These are phyloP conservation scores for Sterrhoptilus dennistouni DNA, from an alignment of 2,113 vertebrate genomes.

Conservation along the genomic window DNA sequence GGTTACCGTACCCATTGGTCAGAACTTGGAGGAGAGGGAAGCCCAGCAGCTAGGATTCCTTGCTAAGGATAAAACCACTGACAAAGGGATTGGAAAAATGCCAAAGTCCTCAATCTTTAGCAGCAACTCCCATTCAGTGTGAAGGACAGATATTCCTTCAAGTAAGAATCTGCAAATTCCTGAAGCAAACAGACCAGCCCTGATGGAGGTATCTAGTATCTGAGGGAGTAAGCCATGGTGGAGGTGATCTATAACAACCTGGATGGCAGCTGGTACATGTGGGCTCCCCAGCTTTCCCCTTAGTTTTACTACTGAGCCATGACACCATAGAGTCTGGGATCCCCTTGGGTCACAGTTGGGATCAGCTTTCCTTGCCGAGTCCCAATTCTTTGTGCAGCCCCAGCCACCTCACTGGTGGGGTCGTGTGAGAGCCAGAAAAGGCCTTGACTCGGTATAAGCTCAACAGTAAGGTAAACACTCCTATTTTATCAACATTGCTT, in stretches of 20 bases:
- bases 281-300: too few relatives aligned
- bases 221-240: not conserved
- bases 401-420: accelerated
- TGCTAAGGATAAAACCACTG: not conserved
- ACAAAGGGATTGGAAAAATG: not conserved
- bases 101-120: not conserved
- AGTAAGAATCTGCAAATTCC: not conserved
- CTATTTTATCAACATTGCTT: not conserved
- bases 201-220: not conserved
- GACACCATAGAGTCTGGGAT: accelerated
- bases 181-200: not conserved
- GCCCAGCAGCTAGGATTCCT: not conserved
- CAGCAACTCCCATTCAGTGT: not conserved
- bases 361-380: not conserved
- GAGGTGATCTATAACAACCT: not conserved
- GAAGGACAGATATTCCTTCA: not conserved
- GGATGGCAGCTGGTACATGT: accelerated
- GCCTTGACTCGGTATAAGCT: not conserved
- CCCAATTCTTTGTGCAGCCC: not conserved
- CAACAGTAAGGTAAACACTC: not conserved
- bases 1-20: not conserved
- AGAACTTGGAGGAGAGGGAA: not conserved
- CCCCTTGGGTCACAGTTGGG: not conserved
- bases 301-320: not conserved
- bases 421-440: not conserved